Evolutionary conservation across 2,797 vertebrate species (phyloP).

Genomic region (Anableps anableps): DNA sequence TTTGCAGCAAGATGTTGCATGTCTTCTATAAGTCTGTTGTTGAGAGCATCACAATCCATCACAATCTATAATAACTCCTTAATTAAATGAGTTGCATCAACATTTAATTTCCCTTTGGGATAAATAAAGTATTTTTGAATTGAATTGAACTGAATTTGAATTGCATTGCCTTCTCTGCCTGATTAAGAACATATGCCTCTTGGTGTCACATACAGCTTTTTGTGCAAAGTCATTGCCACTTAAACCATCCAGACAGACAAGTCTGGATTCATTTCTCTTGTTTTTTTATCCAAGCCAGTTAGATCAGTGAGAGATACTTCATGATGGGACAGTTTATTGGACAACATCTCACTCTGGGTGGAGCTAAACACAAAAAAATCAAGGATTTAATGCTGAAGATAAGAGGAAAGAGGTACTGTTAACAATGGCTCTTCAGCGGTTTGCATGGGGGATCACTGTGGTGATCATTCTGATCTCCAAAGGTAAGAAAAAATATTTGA

Average conservation of each 20-base stretch:
- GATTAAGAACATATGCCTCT: no score
- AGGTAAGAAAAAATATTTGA: conserved; percentile 11
- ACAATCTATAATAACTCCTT: no score
- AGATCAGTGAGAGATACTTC: neutral
- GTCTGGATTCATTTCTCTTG: neutral
- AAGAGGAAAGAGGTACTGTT: neutral
- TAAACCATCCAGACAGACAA: neutral
- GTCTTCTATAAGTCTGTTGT: no score
- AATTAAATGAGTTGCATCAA: no score
- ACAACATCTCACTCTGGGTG: neutral
- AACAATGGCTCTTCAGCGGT: conserved; percentile 27
- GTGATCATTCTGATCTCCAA: neutral
- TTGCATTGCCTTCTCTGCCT: no score
- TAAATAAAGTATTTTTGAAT: no score
- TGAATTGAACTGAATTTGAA: no score
- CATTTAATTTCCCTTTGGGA: no score
- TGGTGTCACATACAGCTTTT: no score
- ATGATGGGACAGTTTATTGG: neutral
- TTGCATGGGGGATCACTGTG: neutral
- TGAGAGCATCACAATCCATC: no score
- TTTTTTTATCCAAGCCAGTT: neutral
- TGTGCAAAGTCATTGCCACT: neutral
- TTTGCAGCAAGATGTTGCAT: no score
- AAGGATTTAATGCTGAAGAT: neutral
- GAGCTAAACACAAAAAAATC: neutral